Base-by-base conservation (phyloP, 2,113 vertebrate genomes). In the Epinephelus fuscoguttatus region DNA sequence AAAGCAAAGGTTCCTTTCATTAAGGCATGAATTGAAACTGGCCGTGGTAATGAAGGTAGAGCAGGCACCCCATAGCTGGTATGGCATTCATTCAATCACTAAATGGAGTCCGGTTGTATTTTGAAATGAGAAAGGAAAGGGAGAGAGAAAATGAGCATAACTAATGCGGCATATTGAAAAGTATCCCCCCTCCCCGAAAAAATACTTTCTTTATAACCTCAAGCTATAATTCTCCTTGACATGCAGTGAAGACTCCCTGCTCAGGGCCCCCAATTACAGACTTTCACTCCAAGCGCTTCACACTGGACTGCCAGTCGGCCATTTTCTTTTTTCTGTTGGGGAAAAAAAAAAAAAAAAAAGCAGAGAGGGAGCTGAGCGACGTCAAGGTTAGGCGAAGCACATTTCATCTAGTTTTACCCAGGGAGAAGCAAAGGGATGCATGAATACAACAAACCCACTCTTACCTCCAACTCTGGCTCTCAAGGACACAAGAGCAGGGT, bases 241-340 rank as follows among this genome's bases (percentile, higher is more conserved):
- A 80, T 80, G 77, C 53, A 82, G 67, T 64, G 72, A 88, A 76
- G 83, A 80, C 85, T 84, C 68, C 81, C 79, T 13, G 80, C 74
- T 60, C 61, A 59, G 87, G 85, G 82, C 77, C 80, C 8, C 81
- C 85, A 91, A 91, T 93, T 91, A 91, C 64, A 77, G 81, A 80
- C 66, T 84, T 83, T 64, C 23, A 37, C 83, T 84, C 80, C 8
- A 63, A 86, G 68, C 4, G 6, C 62, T 69, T 78, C 67, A 77
- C 53, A 49, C 84, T 63, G 76, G 40, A 69, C 80, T 55, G 66
- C 56, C 57, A 64, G 67, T 75, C 69, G 68, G 86, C 75, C 78
- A 82, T 91, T 84, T 92, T 81, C 37, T 64, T 75, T 64, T 53
- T 81, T 83, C 72, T 76, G 13, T 33, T 0, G 19, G 4, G 33